Conservation (phyloP, 2,113 vertebrate species). For the Heliornis fulica region DNA sequence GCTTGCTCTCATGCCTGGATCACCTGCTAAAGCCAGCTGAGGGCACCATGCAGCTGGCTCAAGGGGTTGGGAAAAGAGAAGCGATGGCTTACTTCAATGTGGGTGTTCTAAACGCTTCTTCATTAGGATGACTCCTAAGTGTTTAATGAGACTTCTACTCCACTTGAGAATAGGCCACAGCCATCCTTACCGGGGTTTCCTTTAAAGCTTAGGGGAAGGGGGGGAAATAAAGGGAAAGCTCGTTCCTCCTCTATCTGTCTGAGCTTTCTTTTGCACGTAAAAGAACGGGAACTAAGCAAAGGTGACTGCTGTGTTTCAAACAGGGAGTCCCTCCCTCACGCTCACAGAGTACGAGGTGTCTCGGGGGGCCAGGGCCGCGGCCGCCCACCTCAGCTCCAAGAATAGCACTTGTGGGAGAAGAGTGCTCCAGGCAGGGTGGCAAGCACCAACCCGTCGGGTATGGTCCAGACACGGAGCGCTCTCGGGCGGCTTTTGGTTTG, state of each 20-base stretch:
- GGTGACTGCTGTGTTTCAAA: neutral
- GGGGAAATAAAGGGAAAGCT: neutral
- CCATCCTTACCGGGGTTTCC: slow-evolving; percentile 13
- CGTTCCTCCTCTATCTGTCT: neutral
- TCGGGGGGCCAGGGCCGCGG: neutral
- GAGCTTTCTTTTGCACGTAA: slow-evolving; percentile 12
- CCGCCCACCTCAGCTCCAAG: slow-evolving; percentile 30
- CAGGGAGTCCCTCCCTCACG: neutral
- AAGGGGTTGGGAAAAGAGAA: neutral
- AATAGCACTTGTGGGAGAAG: slow-evolving; percentile 73
- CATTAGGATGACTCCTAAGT: neutral
- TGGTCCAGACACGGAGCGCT: slow-evolving; percentile 58
- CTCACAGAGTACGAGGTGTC: neutral
- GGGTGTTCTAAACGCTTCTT: neutral
- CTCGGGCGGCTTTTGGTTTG: neutral
- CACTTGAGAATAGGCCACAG: slow-evolving; percentile 39
- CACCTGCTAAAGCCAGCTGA: neutral
- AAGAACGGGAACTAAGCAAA: neutral
- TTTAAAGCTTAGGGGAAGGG: slow-evolving; percentile 30
- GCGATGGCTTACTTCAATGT: neutral
- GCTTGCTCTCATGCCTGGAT: slow-evolving; percentile 60
- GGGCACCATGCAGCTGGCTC: neutral
- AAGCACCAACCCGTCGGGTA: slow-evolving; percentile 39
- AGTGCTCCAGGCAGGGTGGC: slow-evolving; percentile 67
- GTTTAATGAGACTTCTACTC: slow-evolving; percentile 18